phyloP scores from a whole-genome alignment of 2,888 invertebrate species.

The Drosophila monieri region DNA sequence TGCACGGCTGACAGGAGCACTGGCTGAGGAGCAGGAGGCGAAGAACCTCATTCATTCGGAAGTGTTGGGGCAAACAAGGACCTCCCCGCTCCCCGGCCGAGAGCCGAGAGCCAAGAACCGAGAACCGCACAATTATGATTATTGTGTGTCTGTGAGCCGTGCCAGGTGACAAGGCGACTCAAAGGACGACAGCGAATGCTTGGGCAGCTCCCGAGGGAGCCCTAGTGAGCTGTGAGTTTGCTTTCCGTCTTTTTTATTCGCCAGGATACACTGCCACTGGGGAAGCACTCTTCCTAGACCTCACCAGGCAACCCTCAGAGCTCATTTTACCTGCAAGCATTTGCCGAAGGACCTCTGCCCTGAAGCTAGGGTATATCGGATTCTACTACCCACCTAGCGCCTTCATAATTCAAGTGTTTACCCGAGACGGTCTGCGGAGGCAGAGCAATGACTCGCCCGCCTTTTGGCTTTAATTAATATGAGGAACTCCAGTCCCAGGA shows the following conservation, averaged over 20 bases:
- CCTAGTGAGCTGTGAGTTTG: slow-evolving; percentile 1
- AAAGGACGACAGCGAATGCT: slow-evolving; percentile 40
- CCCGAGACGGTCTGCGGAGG: slow-evolving; percentile 32
- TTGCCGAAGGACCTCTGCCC: background rate
- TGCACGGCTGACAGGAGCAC: slow-evolving; percentile 51
- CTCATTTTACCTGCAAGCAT: background rate
- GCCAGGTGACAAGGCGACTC: slow-evolving; percentile 41
- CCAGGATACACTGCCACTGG: background rate
- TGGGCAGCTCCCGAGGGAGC: slow-evolving; percentile 26
- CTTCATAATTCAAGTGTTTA: slow-evolving; percentile 53
- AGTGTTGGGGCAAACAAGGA: slow-evolving; percentile 48
- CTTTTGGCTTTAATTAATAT: slow-evolving; percentile 56
- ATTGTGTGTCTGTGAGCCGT: slow-evolving; percentile 36
- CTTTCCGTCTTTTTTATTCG: background rate
- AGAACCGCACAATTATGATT: slow-evolving; percentile 69
- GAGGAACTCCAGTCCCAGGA: slow-evolving; percentile 8
- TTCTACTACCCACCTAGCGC: background rate
- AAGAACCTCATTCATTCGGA: slow-evolving; percentile 43
- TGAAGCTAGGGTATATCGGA: slow-evolving; percentile 2
- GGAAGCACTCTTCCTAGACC: background rate
- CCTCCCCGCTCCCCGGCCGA: background rate
- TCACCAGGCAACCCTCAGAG: too few species aligned
- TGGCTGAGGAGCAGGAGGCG: background rate
- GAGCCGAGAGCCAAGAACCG: slow-evolving; percentile 22
- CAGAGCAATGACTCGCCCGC: slow-evolving; percentile 51